These are phyloP conservation scores for Lytechinus variegatus DNA, from an alignment of 35 echinoderm and acorn worm genomes.

Conservation along the genomic window DNA sequence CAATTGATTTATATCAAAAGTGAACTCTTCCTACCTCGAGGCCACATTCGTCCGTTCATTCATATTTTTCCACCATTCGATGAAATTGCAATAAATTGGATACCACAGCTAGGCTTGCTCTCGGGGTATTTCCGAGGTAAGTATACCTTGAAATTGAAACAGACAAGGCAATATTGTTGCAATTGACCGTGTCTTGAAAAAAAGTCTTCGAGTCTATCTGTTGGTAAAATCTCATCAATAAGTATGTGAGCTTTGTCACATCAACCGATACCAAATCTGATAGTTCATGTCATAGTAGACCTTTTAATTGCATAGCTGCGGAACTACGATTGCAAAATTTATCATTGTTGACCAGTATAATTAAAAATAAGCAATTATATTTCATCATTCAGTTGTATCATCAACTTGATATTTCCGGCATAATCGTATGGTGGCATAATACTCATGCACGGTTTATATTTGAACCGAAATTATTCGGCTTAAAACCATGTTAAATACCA, in stretches of 20 bases:
- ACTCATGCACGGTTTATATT: no score
- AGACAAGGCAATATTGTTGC: background rate
- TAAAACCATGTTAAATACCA: no score
- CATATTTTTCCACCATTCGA: background rate
- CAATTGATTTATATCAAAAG: conserved; percentile 7
- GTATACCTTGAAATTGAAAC: background rate
- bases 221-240: background rate
- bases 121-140: background rate
- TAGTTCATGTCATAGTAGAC: no score
- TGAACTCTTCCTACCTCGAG: background rate
- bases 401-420: no score
- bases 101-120: background rate
- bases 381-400: no score
- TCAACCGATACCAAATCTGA: background rate
- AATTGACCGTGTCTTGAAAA: background rate
- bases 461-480: no score
- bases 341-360: no score
- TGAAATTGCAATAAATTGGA: background rate
- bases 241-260: background rate
- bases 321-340: no score
- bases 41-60: conserved; percentile 27
- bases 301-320: no score
- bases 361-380: no score
- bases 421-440: no score
- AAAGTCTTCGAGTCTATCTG: background rate